Conservation (phyloP, 2,888 invertebrate genomes). For the Eupithecia abbreviata region DNA sequence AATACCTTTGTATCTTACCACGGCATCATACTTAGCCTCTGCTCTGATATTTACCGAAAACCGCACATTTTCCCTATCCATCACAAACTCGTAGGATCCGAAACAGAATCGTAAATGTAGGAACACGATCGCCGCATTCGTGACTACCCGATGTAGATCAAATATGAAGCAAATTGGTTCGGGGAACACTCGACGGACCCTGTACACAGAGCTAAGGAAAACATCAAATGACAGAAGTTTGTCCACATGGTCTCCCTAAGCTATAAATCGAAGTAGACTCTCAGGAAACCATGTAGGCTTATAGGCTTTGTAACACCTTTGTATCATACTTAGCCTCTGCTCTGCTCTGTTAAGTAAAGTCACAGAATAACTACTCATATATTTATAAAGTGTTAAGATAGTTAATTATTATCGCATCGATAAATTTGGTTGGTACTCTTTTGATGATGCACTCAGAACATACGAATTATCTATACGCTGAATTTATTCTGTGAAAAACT, state of each 20-base stretch:
- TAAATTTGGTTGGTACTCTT: no score
- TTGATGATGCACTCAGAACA: no score
- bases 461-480: no score
- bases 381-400: no score
- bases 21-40: slow-evolving; percentile 9
- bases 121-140: slow-evolving; percentile 54
- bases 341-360: background rate
- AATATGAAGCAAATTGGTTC: slow-evolving; percentile 65
- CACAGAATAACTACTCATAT: no score
- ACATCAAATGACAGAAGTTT: slow-evolving; percentile 11
- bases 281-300: no score
- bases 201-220: slow-evolving; percentile 19
- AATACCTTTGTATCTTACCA: slow-evolving; percentile 6
- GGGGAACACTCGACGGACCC: slow-evolving; percentile 47
- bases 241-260: background rate
- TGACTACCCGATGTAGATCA: slow-evolving; percentile 63
- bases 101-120: slow-evolving; percentile 68
- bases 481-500: no score
- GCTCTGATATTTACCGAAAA: slow-evolving; percentile 47
- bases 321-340: no score
- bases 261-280: background rate
- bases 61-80: slow-evolving; percentile 49
- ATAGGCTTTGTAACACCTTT: no score
- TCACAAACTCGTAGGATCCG: slow-evolving; percentile 47
- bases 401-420: no score